These are phyloP conservation scores for Torymus aiolomorphi DNA, from an alignment of 2,888 invertebrate species.

Conservation along the genomic window DNA sequence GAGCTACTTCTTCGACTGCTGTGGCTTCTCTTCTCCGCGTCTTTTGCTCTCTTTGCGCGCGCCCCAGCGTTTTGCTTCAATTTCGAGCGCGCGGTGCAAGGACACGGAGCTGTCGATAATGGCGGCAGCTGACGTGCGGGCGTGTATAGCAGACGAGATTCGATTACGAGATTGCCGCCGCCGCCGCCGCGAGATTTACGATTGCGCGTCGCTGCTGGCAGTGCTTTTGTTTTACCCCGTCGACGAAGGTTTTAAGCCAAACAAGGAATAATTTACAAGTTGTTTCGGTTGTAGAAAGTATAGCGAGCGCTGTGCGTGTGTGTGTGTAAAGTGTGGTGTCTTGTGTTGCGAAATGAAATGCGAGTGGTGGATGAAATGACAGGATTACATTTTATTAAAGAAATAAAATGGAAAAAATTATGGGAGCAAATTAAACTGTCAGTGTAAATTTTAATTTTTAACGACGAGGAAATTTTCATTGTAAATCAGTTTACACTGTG, in stretches of 20 bases:
- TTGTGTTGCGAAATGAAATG: neutral
- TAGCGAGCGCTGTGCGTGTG: too few species aligned
- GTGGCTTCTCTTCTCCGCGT: neutral
- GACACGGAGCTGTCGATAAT: neutral
- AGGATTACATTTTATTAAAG: neutral
- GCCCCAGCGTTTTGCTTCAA: too few species aligned
- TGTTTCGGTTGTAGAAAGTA: too few species aligned
- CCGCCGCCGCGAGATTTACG: constrained; percentile 53
- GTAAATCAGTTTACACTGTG: too few species aligned
- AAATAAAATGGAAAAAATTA: neutral
- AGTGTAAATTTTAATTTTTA: neutral
- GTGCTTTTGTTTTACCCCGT: constrained; percentile 19
- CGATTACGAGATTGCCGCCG: constrained; percentile 68
- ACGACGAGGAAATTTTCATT: neutral
- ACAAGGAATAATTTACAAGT: constrained; percentile 47
- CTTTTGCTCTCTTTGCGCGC: neutral
- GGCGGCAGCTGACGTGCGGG: neutral
- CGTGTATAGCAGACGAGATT: constrained; percentile 62
- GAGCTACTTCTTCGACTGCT: constrained; percentile 27
- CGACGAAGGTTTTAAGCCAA: constrained; percentile 43
- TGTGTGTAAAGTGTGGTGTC: too few species aligned
- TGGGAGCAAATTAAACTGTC: neutral
- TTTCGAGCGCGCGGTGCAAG: neutral
- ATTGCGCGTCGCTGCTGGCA: neutral
- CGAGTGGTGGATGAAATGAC: neutral